A percentile compares a stretch with the other conserved stretches of the same genome.
Evolutionary conservation across 2,113 vertebrate genomes (phyloP).

Genomic region (Romanogobio albipinnatus): DNA sequence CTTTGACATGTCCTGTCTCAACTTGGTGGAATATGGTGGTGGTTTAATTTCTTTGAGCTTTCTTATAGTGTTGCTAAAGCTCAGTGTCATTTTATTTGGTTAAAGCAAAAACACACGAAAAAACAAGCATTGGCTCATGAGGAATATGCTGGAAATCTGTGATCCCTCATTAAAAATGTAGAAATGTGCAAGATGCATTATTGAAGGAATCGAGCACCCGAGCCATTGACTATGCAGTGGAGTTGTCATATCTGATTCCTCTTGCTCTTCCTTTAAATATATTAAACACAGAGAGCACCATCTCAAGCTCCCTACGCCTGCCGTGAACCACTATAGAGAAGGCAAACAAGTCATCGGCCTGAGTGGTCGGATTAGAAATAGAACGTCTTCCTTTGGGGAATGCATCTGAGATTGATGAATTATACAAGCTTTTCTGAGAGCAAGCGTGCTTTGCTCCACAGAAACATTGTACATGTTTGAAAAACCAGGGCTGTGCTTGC

Average conservation of each 20-base stretch:
- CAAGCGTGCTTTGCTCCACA: neutral
- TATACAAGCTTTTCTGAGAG: slow-evolving; percentile 56
- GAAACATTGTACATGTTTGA: slow-evolving; percentile 1
- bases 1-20: neutral
- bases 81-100: neutral
- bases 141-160: slow-evolving; percentile 55
- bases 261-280: slow-evolving; percentile 27
- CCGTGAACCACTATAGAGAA: slow-evolving; percentile 28
- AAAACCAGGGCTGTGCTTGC: neutral
- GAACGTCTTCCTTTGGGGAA: slow-evolving; percentile 55
- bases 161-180: slow-evolving; percentile 70
- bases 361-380: slow-evolving; percentile 51
- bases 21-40: neutral
- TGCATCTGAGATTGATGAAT: slow-evolving; percentile 64
- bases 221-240: slow-evolving; percentile 54
- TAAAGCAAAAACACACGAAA: neutral
- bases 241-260: slow-evolving; percentile 61
- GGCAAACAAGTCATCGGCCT: slow-evolving; percentile 32
- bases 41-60: neutral
- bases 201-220: slow-evolving; percentile 61
- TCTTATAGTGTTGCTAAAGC: neutral
- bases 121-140: slow-evolving; percentile 23
- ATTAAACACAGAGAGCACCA: slow-evolving; percentile 36
- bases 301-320: slow-evolving; percentile 42
- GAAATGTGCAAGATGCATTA: slow-evolving; percentile 67